Percentiles rank a stretch among this genome's conserved stretches.
phyloP scores from a whole-genome alignment of 2,888 invertebrate species.

The Macrosoma leucophasiata region DNA sequence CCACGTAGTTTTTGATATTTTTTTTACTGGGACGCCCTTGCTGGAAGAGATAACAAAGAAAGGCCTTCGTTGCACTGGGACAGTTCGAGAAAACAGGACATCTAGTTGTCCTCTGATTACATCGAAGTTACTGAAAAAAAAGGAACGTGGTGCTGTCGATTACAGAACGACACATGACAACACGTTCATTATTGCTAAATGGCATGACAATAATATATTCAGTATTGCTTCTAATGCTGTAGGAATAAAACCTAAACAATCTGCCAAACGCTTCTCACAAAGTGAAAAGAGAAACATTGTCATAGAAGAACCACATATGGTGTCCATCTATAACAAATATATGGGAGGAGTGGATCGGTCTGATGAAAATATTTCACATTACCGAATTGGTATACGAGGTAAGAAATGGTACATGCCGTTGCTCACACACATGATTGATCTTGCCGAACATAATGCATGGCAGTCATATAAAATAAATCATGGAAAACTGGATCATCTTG shows the following conservation, averaged over 20 bases:
- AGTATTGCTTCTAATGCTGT: conserved; percentile 26
- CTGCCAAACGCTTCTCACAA: conserved; percentile 25
- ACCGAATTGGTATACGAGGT: conserved; percentile 1
- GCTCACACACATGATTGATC: too few species aligned
- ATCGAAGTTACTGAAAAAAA: conserved; percentile 24
- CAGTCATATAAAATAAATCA: too few species aligned
- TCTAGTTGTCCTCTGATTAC: conserved; percentile 25
- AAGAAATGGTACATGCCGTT: conserved; percentile 5
- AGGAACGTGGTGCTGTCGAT: conserved; percentile 26
- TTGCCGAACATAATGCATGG: too few species aligned
- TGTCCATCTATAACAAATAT: conserved; percentile 8
- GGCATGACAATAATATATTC: conserved; percentile 26
- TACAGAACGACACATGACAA: conserved; percentile 24
- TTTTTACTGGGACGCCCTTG: conserved; percentile 24
- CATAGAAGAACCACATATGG: conserved; percentile 19
- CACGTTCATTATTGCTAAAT: conserved; percentile 20
- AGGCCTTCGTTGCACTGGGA: conserved; percentile 25
- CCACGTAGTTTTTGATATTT: conserved; percentile 23
- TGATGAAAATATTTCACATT: background rate
- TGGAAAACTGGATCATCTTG: conserved; percentile 21
- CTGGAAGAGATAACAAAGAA: conserved; percentile 24
- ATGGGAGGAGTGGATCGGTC: conserved; percentile 3
- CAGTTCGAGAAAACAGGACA: conserved; percentile 26
- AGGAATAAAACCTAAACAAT: conserved; percentile 20
- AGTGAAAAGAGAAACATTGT: conserved; percentile 23